These are phyloP conservation scores for Hesperophylax magnus DNA, from an alignment of 1,140 invertebrate species.

Conservation along the genomic window DNA sequence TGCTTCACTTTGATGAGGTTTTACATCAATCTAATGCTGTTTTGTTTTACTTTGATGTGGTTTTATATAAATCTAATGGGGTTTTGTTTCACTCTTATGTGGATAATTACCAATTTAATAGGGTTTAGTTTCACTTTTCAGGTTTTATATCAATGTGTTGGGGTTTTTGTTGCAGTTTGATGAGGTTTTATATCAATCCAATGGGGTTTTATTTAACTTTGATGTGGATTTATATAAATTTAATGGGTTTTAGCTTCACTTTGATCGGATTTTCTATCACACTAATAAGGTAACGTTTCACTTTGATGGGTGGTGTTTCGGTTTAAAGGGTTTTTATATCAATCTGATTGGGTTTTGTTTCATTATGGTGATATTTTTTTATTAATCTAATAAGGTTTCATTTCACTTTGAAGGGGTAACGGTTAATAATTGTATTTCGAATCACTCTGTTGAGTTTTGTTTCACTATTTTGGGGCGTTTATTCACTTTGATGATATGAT, in stretches of 20 bases:
- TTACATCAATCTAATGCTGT: neutral
- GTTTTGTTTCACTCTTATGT: neutral
- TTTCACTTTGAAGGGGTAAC: neutral
- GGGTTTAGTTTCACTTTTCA: neutral
- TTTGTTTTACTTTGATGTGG: neutral
- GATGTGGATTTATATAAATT: too few species aligned
- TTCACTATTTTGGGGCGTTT: neutral
- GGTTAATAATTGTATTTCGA: neutral
- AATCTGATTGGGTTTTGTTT: neutral
- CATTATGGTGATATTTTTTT: neutral
- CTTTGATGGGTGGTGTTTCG: neutral
- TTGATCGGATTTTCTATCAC: neutral
- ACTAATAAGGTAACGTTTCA: neutral
- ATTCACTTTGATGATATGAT: neutral
- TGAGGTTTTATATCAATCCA: neutral
- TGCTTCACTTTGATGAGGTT: neutral
- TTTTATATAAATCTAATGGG: neutral
- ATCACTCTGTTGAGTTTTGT: neutral
- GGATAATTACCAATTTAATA: neutral
- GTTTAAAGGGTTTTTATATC: neutral
- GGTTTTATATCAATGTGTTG: neutral
- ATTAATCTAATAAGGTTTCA: neutral
- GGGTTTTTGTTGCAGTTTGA: neutral
- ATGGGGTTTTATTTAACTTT: neutral
- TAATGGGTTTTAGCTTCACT: neutral